Percentiles rank a stretch among this genome's conserved stretches.
phyloP scores from a whole-genome alignment of 2,113 vertebrate genomes.

The Columba livia region DNA sequence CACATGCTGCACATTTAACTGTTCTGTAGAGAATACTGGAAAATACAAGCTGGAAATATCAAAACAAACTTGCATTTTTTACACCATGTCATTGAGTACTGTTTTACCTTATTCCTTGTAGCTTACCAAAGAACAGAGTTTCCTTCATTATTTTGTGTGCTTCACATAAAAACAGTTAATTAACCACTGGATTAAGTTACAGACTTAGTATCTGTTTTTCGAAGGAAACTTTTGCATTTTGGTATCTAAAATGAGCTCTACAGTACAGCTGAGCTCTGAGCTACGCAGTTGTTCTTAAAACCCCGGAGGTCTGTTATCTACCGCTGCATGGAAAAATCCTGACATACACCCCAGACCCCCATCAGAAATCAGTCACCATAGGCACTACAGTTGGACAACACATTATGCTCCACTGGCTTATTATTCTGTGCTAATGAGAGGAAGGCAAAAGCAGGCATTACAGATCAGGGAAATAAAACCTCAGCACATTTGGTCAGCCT shows the following conservation, averaged over 20 bases:
- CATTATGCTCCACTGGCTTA: neutral
- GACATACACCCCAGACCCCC: neutral
- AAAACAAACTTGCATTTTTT: neutral
- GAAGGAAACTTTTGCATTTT: neutral
- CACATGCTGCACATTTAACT: neutral
- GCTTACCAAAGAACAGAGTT: neutral
- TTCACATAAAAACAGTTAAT: neutral
- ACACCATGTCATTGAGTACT: neutral
- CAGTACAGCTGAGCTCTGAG: neutral
- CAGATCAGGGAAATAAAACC: conserved; percentile 23
- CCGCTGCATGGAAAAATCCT: neutral
- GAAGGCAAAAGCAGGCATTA: conserved; percentile 27
- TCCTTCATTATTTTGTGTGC: neutral
- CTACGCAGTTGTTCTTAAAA: neutral
- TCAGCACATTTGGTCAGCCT: conserved; percentile 28
- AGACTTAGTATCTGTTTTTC: neutral
- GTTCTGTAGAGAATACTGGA: neutral
- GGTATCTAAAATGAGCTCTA: neutral
- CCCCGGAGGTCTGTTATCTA: neutral
- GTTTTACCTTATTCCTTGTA: neutral
- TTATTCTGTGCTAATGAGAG: conserved; percentile 34
- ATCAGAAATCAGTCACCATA: neutral
- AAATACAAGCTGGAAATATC: neutral
- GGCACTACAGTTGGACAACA: neutral
- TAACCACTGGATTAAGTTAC: neutral